Base-by-base conservation (phyloP, 2,888 invertebrate genomes). In the Germaria angustata region DNA sequence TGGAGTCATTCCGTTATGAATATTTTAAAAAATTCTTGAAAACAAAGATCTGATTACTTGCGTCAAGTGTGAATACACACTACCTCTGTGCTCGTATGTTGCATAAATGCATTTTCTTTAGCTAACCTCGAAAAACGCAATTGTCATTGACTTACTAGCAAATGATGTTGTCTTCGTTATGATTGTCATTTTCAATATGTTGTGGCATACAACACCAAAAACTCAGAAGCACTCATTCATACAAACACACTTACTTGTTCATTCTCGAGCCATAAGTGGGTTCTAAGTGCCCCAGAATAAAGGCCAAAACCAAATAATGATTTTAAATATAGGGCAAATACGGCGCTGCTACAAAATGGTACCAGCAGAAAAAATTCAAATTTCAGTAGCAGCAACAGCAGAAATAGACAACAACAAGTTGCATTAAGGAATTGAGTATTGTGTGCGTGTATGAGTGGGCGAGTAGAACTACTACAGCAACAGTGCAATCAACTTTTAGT, bases 401-500 rank as follows among this genome's bases (percentile, higher is more conserved):
- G 5, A 66, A 41, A 11, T 46, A 17, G 22, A 61, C 44, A 39
- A 77, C 69, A 78, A 78, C 71, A 65, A 65, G 46, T 44, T 71
- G 63, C 6, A 55, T 63, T 46, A 20, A 78, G 22, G 36, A 65
- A 39, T 55, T 57, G 44, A 46, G 9, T 49, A 46, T 36, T 63
- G 36, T 36, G 20, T 20, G 44, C 44, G 41, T 61, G 22, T 6
- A 28, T 28, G 28, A 20, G 39, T 41, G 13, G 13, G n/a, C 6
- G n/a, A 57, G 41, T 41, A 61, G 1, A 44, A 51, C 15, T 53
- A 44, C 36, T 72, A 61, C 28, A 41, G 55, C 49, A 73, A 53
- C 28, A 77, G 57, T 59, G 63, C 81, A 84, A 82, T 80, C 80
- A 80, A 82, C 49, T 80, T 82, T 71, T 80, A 71, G 55, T 77